phyloP scores from a whole-genome alignment of 2,888 invertebrate species.

The Watsonalla cultraria region DNA sequence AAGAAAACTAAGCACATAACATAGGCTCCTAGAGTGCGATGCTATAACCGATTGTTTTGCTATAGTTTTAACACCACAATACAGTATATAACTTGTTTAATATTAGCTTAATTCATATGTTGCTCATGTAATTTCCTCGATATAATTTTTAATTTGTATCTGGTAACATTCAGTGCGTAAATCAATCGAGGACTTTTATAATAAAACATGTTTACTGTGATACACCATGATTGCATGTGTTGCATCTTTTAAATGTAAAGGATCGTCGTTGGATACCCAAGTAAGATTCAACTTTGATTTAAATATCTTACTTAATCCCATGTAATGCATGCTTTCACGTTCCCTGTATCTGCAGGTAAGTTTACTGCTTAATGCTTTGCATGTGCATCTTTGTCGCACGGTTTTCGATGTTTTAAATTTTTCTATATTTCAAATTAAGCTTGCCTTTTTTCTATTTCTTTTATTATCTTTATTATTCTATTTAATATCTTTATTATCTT shows the following conservation, averaged over 20 bases:
- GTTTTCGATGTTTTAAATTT: constrained; percentile 33
- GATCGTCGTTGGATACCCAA: constrained; percentile 77
- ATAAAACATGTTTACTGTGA: constrained; percentile 45
- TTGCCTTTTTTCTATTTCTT: constrained; percentile 52
- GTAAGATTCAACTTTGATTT: constrained; percentile 65
- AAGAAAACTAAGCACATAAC: constrained; percentile 32
- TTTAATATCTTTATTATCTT: constrained; percentile 67
- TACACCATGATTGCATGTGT: constrained; percentile 33
- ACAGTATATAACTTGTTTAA: constrained; percentile 52
- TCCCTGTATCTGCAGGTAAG: constrained; percentile 48
- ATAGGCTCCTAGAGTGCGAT: constrained; percentile 69
- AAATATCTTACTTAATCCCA: constrained; percentile 48
- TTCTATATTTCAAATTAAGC: constrained; percentile 38
- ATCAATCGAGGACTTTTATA: constrained; percentile 24
- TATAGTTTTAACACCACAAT: constrained; percentile 68
- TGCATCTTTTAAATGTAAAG: constrained; percentile 52
- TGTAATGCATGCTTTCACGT: constrained; percentile 49
- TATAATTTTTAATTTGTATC: constrained; percentile 49
- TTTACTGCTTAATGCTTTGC: constrained; percentile 56
- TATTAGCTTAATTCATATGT: constrained; percentile 67
- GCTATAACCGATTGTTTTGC: constrained; percentile 76
- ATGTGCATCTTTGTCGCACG: constrained; percentile 67
- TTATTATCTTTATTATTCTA: constrained; percentile 26
- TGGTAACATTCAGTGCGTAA: constrained; percentile 36
- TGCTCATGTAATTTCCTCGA: constrained; percentile 59